Base-by-base conservation (phyloP, 2,797 vertebrate genomes). In the Periophthalmus magnuspinnatus region DNA sequence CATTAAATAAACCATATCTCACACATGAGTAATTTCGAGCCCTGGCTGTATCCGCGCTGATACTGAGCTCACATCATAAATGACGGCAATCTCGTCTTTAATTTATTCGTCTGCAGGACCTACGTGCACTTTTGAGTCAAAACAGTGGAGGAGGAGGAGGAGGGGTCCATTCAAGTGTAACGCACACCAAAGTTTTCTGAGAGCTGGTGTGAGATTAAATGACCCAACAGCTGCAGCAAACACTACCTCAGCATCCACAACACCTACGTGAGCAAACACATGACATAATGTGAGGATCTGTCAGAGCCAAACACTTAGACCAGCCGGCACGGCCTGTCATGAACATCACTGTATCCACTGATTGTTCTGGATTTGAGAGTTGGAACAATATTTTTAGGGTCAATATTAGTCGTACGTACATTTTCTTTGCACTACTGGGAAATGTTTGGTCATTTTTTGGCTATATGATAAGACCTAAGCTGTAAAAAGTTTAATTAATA, bases 11-110 rank as follows among this genome's bases (percentile, higher is more conserved):
- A 79, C 74, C 64, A 54, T 59, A 70, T 61, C 73, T 68, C 19
- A 4, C 75, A 62, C 57, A 77, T 90, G 86, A 88, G 70, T 90
- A 87, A 92, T 0, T 0, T 76, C 72, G 83, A 55, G 75, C 67
- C 77, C 11, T 48, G 34, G 67, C 38, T 58, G 65, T 75, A 72
- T 17, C 36, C 22, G 61, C 33, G 54, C 67, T 70, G 67, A 38
- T 33, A 13, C 5, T 57, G 69, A 13, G 3, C 28, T 28, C 41
- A 65, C 45, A 52, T 33, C 66, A 68, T 66, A 67, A 17, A 36
- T n/a, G 7, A 41, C n/a, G 5, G 11, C 41, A 28, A 28, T 28
- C 1, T 1, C 28, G 1, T 13, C 6, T 24, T 67, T 21, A 71
- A 48, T 64, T 55, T 65, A 70, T 2, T 70, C 59, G 66, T 75